Conservation (phyloP, 2,113 vertebrate species). For the Azemiops feae region DNA sequence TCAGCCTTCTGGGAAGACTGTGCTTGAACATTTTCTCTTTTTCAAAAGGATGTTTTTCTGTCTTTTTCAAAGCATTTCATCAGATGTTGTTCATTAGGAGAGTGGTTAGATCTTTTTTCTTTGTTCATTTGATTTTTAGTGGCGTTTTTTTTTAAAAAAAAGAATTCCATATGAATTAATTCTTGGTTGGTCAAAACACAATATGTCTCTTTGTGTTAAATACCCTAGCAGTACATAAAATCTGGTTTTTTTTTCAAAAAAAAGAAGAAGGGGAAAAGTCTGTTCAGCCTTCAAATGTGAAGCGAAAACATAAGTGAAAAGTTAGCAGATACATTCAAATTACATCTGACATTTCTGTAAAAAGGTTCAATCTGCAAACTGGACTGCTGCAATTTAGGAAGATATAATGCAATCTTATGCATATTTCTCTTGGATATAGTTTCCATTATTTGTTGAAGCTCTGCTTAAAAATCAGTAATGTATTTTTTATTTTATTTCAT, state of each 20-base stretch:
- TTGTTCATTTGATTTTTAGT: background rate
- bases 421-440: background rate
- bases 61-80: background rate
- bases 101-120: background rate
- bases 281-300: constrained; percentile 42
- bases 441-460: background rate
- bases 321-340: background rate
- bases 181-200: constrained; percentile 37
- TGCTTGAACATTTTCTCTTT: constrained; percentile 13
- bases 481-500: background rate
- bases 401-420: background rate
- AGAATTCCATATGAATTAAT: constrained; percentile 38
- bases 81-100: background rate
- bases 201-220: constrained; percentile 53
- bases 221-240: constrained; percentile 34
- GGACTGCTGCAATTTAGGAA: background rate
- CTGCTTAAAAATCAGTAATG: background rate
- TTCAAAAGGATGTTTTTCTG: background rate
- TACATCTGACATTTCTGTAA: background rate
- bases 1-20: constrained; percentile 21
- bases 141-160: background rate
- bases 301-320: constrained; percentile 25
- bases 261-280: constrained; percentile 21
- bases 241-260: constrained; percentile 19
- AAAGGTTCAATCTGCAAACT: background rate